These are phyloP conservation scores for Athene noctua DNA, from an alignment of 2,113 vertebrate genomes.

Conservation along the genomic window DNA sequence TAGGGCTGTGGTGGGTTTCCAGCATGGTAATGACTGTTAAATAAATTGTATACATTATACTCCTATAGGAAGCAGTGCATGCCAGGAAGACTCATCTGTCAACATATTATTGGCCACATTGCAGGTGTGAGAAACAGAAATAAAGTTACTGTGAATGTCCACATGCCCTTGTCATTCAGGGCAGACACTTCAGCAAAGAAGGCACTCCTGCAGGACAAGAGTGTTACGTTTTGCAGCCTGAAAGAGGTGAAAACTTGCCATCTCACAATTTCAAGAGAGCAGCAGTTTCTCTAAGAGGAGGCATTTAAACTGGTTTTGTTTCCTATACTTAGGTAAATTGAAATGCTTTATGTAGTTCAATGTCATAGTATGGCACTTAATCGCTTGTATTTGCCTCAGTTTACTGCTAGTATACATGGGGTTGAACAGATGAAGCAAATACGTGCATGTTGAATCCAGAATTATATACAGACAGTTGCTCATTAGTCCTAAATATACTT, in stretches of 20 bases:
- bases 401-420: background rate
- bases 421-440: constrained; percentile 35
- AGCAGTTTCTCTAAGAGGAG: background rate
- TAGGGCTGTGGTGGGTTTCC: background rate
- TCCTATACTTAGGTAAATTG: background rate
- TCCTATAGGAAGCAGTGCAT: constrained; percentile 26
- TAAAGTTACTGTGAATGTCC: constrained; percentile 21
- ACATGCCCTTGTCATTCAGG: background rate
- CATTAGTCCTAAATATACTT: constrained; percentile 17
- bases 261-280: background rate
- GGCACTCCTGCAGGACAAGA: constrained; percentile 50
- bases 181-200: background rate
- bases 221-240: background rate
- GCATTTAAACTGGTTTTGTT: background rate
- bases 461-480: constrained; percentile 20
- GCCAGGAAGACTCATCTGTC: constrained; percentile 7
- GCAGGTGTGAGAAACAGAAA: background rate
- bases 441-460: constrained; percentile 32
- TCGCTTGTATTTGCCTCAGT: background rate
- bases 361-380: constrained; percentile 18
- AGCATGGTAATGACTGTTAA: background rate
- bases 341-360: constrained; percentile 6
- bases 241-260: background rate
- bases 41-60: constrained; percentile 14
- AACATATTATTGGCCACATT: background rate